phyloP scores from a whole-genome alignment of 2,797 vertebrate genomes.

The Rhabdophis nuchalis region DNA sequence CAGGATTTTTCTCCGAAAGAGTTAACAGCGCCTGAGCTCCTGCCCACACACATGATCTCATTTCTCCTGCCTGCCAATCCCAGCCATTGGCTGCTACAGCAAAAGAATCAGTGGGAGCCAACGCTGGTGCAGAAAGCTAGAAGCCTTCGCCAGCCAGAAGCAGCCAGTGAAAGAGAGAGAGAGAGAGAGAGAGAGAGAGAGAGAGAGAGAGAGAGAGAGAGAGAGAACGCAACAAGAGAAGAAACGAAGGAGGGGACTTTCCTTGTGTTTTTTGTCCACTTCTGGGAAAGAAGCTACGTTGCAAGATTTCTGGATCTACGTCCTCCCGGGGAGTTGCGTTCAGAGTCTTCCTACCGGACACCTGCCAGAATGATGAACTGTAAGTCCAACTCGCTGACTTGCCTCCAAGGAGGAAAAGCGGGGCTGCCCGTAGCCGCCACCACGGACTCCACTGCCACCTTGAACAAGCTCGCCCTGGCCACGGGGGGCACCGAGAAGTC shows the following conservation, averaged over 20 bases:
- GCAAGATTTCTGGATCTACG: neutral
- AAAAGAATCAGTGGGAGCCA: conserved; percentile 28
- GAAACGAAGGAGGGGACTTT: neutral
- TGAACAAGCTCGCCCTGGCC: conserved; percentile 88
- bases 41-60: conserved; percentile 60
- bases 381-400: conserved; percentile 74
- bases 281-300: rapidly evolving
- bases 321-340: neutral
- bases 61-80: conserved; percentile 42
- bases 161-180: neutral
- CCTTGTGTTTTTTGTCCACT: rapidly evolving
- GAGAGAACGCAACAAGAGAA: conserved; percentile 15
- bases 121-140: conserved; percentile 19
- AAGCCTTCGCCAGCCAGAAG: rapidly evolving
- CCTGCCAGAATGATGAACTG: conserved; percentile 78
- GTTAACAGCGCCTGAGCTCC: conserved; percentile 47
- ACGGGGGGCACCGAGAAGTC: conserved; percentile 70
- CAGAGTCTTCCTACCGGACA: rapidly evolving
- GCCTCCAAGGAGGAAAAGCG: conserved; percentile 68
- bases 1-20: conserved; percentile 19
- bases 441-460: conserved; percentile 79
- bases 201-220: neutral
- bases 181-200: neutral
- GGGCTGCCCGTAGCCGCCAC: conserved; percentile 65
- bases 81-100: conserved; percentile 3